Evolutionary conservation across 2,113 vertebrate species (phyloP).

Genomic region (Agapornis roseicollis): DNA sequence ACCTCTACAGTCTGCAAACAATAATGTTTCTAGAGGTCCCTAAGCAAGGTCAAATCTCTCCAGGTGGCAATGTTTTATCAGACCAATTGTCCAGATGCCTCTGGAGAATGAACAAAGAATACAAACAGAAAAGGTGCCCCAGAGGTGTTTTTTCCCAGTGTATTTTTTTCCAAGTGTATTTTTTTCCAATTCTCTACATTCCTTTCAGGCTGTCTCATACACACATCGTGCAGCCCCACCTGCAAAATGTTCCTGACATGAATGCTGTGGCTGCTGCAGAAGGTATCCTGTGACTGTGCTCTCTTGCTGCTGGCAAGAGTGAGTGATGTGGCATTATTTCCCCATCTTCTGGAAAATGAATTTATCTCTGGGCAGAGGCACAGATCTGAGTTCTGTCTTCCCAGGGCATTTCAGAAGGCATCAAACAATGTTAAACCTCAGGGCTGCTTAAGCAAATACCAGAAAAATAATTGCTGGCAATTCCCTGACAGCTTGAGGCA

Average conservation of each 20-base stretch:
- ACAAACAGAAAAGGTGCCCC: not conserved
- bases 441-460: slow-evolving; percentile 29
- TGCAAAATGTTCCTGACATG: fast-evolving
- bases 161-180: not conserved
- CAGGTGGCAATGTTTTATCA: fast-evolving
- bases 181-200: not conserved
- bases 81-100: not conserved
- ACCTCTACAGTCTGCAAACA: not conserved
- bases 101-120: not conserved
- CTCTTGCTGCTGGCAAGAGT: not conserved
- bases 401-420: not conserved
- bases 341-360: not conserved
- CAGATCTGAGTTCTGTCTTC: not conserved
- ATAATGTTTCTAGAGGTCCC: not conserved
- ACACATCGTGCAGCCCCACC: not conserved
- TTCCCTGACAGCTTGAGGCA: slow-evolving; percentile 2
- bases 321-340: not conserved
- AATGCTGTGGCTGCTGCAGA: fast-evolving
- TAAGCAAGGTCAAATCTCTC: not conserved
- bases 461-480: slow-evolving; percentile 20
- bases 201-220: not conserved
- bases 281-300: not conserved
- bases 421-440: not conserved
- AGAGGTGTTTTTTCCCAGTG: not conserved
- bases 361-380: not conserved